Conservation (phyloP, 2,113 vertebrate species). For the Poeciliopsis retropinna region DNA sequence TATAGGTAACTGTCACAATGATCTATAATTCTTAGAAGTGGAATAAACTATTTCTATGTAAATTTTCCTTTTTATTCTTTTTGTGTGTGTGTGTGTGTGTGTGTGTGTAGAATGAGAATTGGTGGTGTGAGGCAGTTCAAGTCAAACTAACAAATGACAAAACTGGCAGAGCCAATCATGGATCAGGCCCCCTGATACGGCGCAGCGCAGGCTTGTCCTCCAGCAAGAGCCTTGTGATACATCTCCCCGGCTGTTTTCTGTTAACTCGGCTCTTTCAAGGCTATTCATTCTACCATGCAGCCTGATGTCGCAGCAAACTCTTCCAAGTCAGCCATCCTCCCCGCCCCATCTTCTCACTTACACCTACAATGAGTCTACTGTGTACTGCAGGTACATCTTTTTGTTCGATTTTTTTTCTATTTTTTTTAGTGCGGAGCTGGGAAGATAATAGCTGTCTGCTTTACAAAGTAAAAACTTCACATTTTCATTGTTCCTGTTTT, state of each 20-base stretch:
- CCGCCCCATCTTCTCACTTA: conserved; percentile 28
- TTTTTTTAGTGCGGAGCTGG: neutral
- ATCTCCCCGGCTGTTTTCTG: conserved; percentile 76
- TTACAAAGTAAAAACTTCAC: conserved; percentile 25
- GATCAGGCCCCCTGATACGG: conserved; percentile 56
- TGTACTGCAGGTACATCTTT: conserved; percentile 35
- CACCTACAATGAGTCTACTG: conserved; percentile 44
- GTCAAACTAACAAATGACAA: conserved; percentile 72
- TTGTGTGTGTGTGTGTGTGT: neutral
- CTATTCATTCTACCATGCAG: conserved; percentile 70
- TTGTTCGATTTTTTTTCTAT: neutral
- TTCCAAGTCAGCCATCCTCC: conserved; percentile 50
- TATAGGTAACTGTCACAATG: conserved; percentile 57
- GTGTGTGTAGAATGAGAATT: neutral
- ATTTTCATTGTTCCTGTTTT: conserved; percentile 3
- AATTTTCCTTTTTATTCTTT: neutral
- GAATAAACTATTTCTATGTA: neutral
- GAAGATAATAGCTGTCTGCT: conserved; percentile 34
- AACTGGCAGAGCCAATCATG: conserved; percentile 68
- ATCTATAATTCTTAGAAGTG: conserved; percentile 41
- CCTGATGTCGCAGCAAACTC: conserved; percentile 63
- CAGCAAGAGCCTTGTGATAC: conserved; percentile 66
- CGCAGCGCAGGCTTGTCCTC: conserved; percentile 54
- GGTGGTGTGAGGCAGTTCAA: conserved; percentile 12
- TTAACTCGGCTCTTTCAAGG: conserved; percentile 76